A percentile compares a stretch with the other conserved stretches of the same genome.
These are phyloP conservation scores for Eupithecia exiguata DNA, from an alignment of 2,888 invertebrate genomes.

Conservation along the genomic window DNA sequence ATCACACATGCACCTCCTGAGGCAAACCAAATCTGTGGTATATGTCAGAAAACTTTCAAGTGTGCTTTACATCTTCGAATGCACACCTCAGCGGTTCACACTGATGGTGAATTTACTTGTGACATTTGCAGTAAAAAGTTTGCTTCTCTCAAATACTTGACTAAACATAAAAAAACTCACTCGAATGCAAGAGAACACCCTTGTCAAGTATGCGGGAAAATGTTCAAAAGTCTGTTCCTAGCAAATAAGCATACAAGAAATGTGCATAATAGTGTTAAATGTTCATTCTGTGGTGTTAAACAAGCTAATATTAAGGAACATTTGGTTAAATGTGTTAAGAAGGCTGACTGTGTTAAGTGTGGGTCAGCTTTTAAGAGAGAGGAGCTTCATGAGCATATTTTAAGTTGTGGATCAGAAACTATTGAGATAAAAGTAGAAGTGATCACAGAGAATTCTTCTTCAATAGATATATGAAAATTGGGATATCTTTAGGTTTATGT, in stretches of 20 bases:
- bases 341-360: constrained; percentile 25
- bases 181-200: constrained; percentile 38
- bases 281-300: constrained; percentile 38
- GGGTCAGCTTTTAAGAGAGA: constrained; percentile 6
- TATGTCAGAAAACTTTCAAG: constrained; percentile 56
- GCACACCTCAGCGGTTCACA: constrained; percentile 54
- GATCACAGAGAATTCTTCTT: not conserved
- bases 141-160: constrained; percentile 51
- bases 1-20: constrained; percentile 59
- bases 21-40: constrained; percentile 48
- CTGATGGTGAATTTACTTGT: constrained; percentile 49
- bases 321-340: constrained; percentile 31
- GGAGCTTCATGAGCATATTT: constrained; percentile 18
- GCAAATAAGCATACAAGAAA: constrained; percentile 53
- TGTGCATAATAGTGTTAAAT: constrained; percentile 49
- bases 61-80: constrained; percentile 54
- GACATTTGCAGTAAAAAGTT: constrained; percentile 54
- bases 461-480: not conserved
- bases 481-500: not conserved
- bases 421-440: constrained; percentile 21
- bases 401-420: constrained; percentile 14
- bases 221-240: constrained; percentile 50
- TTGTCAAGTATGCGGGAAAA: constrained; percentile 52
- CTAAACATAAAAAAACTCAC: constrained; percentile 56
- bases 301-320: constrained; percentile 36